Evolutionary conservation across 2,797 vertebrate genomes (phyloP), one percentile per base, ranked within the genome.

Genomic region (Neoniphon sammara): DNA sequence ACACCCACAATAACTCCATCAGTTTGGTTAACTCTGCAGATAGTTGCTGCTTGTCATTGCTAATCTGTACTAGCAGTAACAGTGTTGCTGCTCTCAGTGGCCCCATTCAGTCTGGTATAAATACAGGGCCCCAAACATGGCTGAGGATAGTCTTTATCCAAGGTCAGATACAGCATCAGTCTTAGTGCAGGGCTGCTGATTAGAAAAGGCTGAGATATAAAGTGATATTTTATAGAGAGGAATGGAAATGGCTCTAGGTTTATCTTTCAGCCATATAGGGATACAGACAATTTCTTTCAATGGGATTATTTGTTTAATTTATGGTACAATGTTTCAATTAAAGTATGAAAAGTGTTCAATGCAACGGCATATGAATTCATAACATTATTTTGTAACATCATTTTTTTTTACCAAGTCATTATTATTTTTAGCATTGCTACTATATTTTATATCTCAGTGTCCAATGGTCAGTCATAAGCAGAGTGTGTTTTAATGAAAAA

Each of bases 41-140:
- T 61, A 12, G 39, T 63, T 46, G 34, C 59, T 76, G 44, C 70
- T 60, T 21, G 70, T 77, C 50, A 7, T 50, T 17, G 7, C 72
- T 77, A 84, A 81, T 85, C 77, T 70, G 36, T 68, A 47, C 77
- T 20, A 67, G 63, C 30, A 36, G 15, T 44, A 70, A 84, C 70
- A 64, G 67, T 68, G 72, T 75, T 73, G 46, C 64, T 30, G 54
- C 49, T 59, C 69, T 84, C 82, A 83, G 67, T 85, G 57, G 47
- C 0, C 3, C 70, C 25, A 78, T 77, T 83, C 75, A 8, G 30
- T 27, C 53, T 71, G 68, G 69, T 74, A 65, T 58, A 78, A 78
- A 79, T 62, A 72, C 46, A 75, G 53, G 56, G 18, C 25, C 52
- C n/a, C 64, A 73, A 73, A 81, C 78, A 53, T 56, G 55, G 49